Evolutionary conservation across 2,888 invertebrate species (phyloP), one percentile per base, ranked within the genome.

Genomic region (Gonocerus acuteangulatus): DNA sequence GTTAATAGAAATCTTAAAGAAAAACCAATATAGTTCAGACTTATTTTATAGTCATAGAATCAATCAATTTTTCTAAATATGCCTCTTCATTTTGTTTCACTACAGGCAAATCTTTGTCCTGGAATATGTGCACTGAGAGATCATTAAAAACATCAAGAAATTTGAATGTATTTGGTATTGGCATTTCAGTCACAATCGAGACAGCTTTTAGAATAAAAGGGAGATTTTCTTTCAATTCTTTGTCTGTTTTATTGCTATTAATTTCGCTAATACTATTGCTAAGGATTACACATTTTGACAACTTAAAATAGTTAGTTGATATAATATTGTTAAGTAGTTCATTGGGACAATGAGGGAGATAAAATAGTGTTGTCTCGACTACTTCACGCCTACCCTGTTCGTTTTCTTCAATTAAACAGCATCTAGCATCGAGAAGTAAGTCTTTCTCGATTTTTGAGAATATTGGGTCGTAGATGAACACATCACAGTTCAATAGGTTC

Each of bases 111-210:
- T 42, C 42, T 16, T 54, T 21, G 1, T 39, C 21, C 7, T 45
- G 44, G 39, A 65, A 65, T 27, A 57, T 34, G 45, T 65, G 65
- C 18, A 65, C 16, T 15, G 65, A 62, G 13, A 65, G 54, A 57
- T 65, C 65, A 42, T 65, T 65, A 16, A 65, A 65, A 4, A 64
- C 61, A 36, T 64, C 60, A n/a, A n/a, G 16, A 39, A 34, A 61
- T 7, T 60, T 48, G 48, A 63, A 65, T 27, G 48, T 56, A 48
- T 65, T 63, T 13, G 52, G 21, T 13, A 65, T 22, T 6, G 58
- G 32, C n/a, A 62, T 27, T 36, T 60, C 60, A 2, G 49, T 42
- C 15, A 62, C 58, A 34, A 56, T 62, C 11, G 44, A 6, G 6
- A 3, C 23, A n/a, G 47, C 23, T n/a, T 56, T 39, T 36, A 23